Base-by-base conservation (phyloP, 2,888 invertebrate species). In the Acronicta leporina region DNA sequence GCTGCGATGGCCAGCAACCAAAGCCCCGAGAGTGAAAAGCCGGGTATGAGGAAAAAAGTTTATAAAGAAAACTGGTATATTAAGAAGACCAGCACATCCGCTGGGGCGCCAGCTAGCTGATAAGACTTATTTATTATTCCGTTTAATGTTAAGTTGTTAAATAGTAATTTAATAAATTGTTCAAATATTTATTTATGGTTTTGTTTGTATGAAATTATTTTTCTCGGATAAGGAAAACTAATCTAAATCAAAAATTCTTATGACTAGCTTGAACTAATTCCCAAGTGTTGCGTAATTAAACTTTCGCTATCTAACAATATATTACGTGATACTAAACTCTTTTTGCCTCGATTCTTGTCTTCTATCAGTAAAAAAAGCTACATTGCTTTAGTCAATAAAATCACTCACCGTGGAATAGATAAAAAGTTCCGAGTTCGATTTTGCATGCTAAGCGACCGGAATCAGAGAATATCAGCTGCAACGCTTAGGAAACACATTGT, bases 11-110 rank as follows among this genome's bases (percentile, higher is more conserved):
- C 92, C 3, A 91, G 87, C 74, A 92, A 92, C 82, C 68, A 86
- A 58, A 87, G 87, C 69, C 89, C 91, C 33, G 88, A 92, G 79
- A 91, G 87, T 79, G 90, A 92, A 81, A 90, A 90, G 70, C 89
- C 91, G 8, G 92, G 87, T 33, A 84, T 84, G 70, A 87, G 90
- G 65, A 94, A 94, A 84, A 94, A 94, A 77, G 70, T 92, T 30
- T 92, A 90, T 77, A 90, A 91, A 86, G 94, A 94, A 79, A 94
- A 94, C 75, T 94, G 90, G 87, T 92, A 92, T 69, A 88, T 94
- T 51, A 94, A 94, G 79, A 92, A 94, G 86, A 91, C 92, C 11
- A 91, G 87, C 68, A 85, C 90, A 72, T 82, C 89, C 65, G 83
- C 90, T 67, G 84, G 89, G 73, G 84, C 92, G 72, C 82, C 89